These are phyloP conservation scores for Merodon equestris DNA, from an alignment of 2,888 invertebrate species.

Conservation along the genomic window DNA sequence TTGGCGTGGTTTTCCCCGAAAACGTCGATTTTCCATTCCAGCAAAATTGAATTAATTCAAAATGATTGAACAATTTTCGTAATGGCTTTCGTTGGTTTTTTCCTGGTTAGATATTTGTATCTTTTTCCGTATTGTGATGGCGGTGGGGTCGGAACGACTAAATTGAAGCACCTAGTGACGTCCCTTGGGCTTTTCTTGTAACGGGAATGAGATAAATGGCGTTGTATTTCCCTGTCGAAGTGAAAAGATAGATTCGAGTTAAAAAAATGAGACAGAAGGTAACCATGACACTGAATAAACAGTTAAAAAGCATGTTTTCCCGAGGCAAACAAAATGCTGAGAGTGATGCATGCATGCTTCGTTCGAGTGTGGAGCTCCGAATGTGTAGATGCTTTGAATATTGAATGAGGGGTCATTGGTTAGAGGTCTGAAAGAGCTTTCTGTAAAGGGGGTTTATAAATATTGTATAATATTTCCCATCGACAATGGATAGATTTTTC, in stretches of 20 bases:
- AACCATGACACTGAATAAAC: slow-evolving; percentile 26
- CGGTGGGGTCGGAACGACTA: not conserved
- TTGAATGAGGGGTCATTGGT: slow-evolving; percentile 13
- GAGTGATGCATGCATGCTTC: not conserved
- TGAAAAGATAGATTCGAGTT: slow-evolving; percentile 34
- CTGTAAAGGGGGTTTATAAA: too few relatives aligned
- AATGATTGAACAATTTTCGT: slow-evolving; percentile 55
- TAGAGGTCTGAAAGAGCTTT: too few relatives aligned
- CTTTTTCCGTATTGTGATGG: not conserved
- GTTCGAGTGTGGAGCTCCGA: not conserved
- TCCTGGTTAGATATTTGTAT: not conserved
- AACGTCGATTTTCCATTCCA: slow-evolving; percentile 45
- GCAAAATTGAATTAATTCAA: slow-evolving; percentile 57
- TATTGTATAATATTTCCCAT: too few relatives aligned
- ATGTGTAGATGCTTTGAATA: slow-evolving; percentile 9
- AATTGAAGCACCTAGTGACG: not conserved
- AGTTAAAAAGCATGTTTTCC: slow-evolving; percentile 21
- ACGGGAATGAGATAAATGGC: slow-evolving; percentile 24
- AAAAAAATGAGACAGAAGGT: slow-evolving; percentile 16
- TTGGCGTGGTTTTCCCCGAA: slow-evolving; percentile 5
- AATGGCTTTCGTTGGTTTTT: slow-evolving; percentile 40
- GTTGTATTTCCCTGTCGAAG: slow-evolving; percentile 10
- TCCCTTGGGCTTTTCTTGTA: slow-evolving; percentile 25
- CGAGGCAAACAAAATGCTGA: slow-evolving; percentile 22
- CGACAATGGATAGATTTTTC: too few relatives aligned